phyloP scores from a whole-genome alignment of 1,140 invertebrate genomes.

The Ooceraea biroi region DNA sequence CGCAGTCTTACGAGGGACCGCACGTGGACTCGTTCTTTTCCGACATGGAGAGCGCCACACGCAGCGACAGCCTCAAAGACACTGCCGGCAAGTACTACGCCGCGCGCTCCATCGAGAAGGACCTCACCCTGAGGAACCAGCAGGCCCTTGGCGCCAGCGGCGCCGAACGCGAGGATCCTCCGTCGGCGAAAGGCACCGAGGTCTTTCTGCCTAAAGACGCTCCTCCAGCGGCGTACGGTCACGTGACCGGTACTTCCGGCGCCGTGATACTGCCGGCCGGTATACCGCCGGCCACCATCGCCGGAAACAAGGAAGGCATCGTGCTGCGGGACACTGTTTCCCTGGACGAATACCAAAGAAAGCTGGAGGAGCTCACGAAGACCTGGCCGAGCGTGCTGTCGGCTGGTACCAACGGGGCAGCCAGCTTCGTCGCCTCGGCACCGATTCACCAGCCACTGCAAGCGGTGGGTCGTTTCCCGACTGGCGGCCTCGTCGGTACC shows the following conservation, averaged over 20 bases:
- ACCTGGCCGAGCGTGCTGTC: slow-evolving; percentile 73
- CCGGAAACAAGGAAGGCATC: slow-evolving; percentile 70
- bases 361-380: slow-evolving; percentile 79
- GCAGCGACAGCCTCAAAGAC: slow-evolving; percentile 29
- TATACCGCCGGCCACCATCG: slow-evolving; percentile 70
- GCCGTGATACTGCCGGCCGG: slow-evolving; percentile 53
- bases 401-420: not conserved
- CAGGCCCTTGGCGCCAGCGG: not conserved
- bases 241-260: not conserved
- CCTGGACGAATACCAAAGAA: slow-evolving; percentile 79
- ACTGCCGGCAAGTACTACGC: slow-evolving; percentile 48
- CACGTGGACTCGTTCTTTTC: slow-evolving; percentile 44
- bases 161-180: slow-evolving; percentile 10
- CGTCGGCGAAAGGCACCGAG: slow-evolving; percentile 7
- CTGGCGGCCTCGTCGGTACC: not conserved
- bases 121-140: slow-evolving; percentile 19
- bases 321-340: slow-evolving; percentile 77
- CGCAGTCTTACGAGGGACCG: slow-evolving; percentile 25
- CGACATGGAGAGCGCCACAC: slow-evolving; percentile 27
- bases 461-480: not conserved
- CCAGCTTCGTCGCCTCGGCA: not conserved
- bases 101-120: slow-evolving; percentile 64
- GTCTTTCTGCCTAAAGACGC: not conserved
- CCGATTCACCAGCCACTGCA: slow-evolving; percentile 14
- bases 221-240: not conserved